phyloP scores from a whole-genome alignment of 2,888 invertebrate species.

The Gnatocerus cornutus region DNA sequence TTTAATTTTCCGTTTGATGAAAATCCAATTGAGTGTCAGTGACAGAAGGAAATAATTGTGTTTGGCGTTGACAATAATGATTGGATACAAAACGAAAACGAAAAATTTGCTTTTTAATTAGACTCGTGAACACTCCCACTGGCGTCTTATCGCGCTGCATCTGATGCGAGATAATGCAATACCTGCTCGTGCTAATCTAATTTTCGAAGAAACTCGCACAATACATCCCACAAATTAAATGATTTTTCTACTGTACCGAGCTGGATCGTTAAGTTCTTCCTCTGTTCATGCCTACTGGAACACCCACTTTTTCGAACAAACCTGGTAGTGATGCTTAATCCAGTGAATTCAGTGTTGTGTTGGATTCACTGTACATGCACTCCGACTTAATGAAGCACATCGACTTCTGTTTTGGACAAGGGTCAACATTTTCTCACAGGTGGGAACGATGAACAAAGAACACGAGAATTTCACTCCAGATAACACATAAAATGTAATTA shows the following conservation, averaged over 20 bases:
- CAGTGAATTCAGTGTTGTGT: conserved; percentile 25
- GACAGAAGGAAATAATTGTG: conserved; percentile 49
- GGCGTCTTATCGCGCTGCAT: conserved; percentile 21
- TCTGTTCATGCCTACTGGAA: neutral
- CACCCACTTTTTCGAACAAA: neutral
- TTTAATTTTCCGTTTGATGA: conserved; percentile 46
- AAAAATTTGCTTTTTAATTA: conserved; percentile 33
- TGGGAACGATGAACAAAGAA: conserved; percentile 7
- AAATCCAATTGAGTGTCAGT: conserved; percentile 49
- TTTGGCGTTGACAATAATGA: conserved; percentile 47
- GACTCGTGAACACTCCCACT: conserved; percentile 24
- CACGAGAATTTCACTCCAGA: conserved; percentile 1
- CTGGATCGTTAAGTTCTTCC: neutral
- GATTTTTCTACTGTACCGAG: conserved; percentile 20
- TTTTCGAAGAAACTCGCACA: conserved; percentile 28
- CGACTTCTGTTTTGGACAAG: conserved; percentile 16
- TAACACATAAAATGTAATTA: neutral
- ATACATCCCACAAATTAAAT: conserved; percentile 23
- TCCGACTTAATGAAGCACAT: conserved; percentile 30
- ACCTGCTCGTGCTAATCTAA: conserved; percentile 27
- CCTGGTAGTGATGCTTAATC: conserved; percentile 20
- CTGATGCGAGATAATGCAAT: conserved; percentile 9
- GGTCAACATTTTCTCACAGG: conserved; percentile 12
- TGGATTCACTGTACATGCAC: conserved; percentile 34
- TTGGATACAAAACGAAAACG: conserved; percentile 12